Base-by-base conservation (phyloP, 2,888 invertebrate genomes). In the Diarsia mendica region DNA sequence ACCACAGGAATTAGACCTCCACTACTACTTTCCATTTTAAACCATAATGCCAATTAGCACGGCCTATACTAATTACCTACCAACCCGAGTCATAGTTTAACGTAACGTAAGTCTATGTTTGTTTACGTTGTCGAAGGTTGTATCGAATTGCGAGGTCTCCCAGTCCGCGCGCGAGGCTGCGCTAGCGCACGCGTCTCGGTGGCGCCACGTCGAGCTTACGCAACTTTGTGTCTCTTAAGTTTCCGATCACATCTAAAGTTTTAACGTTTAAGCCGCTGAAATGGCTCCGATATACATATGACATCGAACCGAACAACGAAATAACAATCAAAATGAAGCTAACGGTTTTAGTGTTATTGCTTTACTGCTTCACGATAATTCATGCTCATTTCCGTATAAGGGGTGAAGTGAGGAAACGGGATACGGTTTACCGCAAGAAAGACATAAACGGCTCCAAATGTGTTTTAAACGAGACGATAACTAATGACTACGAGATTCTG, bases 401-500 rank as follows among this genome's bases (percentile, higher is more conserved):
- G 91, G 93, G 92, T 90, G 91, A 90, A 87, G 93, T 91, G 89
- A 94, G 92, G 90, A 95, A 94, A 91, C 95, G 94, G 89, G 94
- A 94, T 90, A 93, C 93, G 88, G 90, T 91, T 90, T 91, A 91
- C 91, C 93, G 91, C 91, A 95, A 94, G 93, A 95, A 94, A 95
- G 94, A 94, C 93, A 93, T 93, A 92, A 95, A 95, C 89, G 92
- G 89, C 86, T 89, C 94, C 93, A 95, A 96, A 95, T 96, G 96
- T 94, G 92, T 94, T 94, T 95, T 94, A 92, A 96, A 96, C 92
- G 96, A 95, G 94, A 96, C 96, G 92, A 95, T 96, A 94, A 96
- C 95, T 94, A 96, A 96, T 94, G 96, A 96, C 94, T 96, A 96
- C 91, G 96, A 96, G 94, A 95, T 96, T 94, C 91, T 96, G 94